Conservation (phyloP, 2,888 invertebrate genomes). For the Petrolisthes cinctipes region DNA sequence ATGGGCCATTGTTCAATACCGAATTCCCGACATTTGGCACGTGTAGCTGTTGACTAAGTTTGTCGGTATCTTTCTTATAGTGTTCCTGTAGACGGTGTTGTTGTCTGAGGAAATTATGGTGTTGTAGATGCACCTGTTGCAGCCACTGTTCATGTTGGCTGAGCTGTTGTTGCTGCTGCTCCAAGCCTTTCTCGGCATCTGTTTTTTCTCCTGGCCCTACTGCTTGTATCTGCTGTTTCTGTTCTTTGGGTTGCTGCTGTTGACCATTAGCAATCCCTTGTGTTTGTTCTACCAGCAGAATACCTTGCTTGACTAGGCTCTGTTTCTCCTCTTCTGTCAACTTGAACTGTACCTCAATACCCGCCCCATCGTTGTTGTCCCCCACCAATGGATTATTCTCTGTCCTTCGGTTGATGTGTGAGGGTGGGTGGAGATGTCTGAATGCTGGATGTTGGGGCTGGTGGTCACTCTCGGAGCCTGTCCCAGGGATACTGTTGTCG, state of each 20-base stretch:
- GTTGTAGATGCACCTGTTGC: slow-evolving; percentile 22
- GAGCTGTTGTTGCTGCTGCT: background rate
- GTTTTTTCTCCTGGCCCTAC: background rate
- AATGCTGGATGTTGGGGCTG: background rate
- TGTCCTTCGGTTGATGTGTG: background rate
- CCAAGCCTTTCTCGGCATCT: background rate
- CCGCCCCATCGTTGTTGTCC: too few relatives aligned
- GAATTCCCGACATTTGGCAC: background rate
- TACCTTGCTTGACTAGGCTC: slow-evolving; percentile 35
- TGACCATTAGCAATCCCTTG: background rate
- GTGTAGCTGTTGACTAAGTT: slow-evolving; percentile 16
- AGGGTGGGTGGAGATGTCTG: slow-evolving; percentile 21
- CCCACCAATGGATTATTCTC: background rate
- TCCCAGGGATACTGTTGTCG: background rate
- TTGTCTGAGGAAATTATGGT: slow-evolving; percentile 30
- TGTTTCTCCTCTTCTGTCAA: slow-evolving; percentile 23
- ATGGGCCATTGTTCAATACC: too few relatives aligned
- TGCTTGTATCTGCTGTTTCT: background rate
- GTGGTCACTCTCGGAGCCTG: background rate
- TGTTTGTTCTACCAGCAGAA: slow-evolving; percentile 35
- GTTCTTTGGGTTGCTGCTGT: background rate
- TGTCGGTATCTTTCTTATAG: slow-evolving; percentile 1
- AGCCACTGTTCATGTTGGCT: slow-evolving; percentile 42
- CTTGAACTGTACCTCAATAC: too few relatives aligned
- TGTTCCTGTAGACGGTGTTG: slow-evolving; percentile 20